Evolutionary conservation across 2,888 invertebrate species (phyloP).

Genomic region (Drosophila colorata): DNA sequence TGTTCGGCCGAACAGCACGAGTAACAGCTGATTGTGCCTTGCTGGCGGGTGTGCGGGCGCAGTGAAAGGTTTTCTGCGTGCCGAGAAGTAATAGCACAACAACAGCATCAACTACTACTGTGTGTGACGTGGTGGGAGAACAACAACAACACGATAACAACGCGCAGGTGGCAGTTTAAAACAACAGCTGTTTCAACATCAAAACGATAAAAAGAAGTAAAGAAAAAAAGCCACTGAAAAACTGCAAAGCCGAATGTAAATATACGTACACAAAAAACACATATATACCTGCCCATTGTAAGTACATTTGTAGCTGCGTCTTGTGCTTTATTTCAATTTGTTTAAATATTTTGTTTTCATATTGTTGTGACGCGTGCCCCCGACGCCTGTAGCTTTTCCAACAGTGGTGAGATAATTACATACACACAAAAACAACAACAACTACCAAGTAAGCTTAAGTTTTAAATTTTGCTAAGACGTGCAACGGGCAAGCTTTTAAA

Average conservation of each 20-base stretch:
- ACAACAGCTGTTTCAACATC: slow-evolving; percentile 79
- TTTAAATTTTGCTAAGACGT: slow-evolving; percentile 69
- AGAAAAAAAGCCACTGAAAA: slow-evolving; percentile 29
- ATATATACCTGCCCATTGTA: slow-evolving; percentile 45
- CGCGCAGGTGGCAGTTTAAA: slow-evolving; percentile 54
- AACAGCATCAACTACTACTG: slow-evolving; percentile 28
- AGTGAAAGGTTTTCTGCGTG: slow-evolving; percentile 44
- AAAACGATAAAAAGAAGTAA: slow-evolving; percentile 41
- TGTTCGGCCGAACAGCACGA: slow-evolving; percentile 30
- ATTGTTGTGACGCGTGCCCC: slow-evolving; percentile 52
- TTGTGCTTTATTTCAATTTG: slow-evolving; percentile 45
- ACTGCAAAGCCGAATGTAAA: slow-evolving; percentile 49
- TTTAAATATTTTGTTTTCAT: slow-evolving; percentile 53
- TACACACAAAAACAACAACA: slow-evolving; percentile 37
- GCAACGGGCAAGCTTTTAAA: slow-evolving; percentile 51
- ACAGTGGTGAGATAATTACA: slow-evolving; percentile 46
- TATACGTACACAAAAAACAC: slow-evolving; percentile 47
- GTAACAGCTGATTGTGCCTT: slow-evolving; percentile 64
- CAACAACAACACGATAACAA: slow-evolving; percentile 30
- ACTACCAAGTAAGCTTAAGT: slow-evolving; percentile 65
- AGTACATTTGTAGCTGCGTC: slow-evolving; percentile 35
- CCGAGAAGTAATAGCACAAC: slow-evolving; percentile 38
- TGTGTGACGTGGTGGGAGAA: slow-evolving; percentile 62
- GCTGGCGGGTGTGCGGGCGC: slow-evolving; percentile 37
- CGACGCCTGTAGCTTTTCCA: slow-evolving; percentile 46